Evolutionary conservation across 2,113 vertebrate species (phyloP), one percentile per base, ranked within the genome.

Genomic region (Climacteris rufus): DNA sequence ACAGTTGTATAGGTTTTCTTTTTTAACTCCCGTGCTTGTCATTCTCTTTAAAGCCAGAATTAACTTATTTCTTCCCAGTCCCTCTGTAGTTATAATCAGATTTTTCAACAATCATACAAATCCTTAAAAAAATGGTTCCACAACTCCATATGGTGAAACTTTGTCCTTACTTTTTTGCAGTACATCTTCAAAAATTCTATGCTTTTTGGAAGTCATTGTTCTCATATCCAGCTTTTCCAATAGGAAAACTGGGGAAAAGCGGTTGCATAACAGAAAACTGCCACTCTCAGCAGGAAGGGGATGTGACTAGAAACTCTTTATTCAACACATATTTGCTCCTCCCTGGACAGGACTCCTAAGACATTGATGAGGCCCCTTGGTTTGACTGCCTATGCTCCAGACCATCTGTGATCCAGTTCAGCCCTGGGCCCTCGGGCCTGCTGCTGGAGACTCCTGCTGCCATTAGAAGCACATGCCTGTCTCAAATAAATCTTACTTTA

Each of bases 301-400:
- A 2, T 76, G 33, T 21, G 9, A 63, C 60, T 13, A 70, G 9
- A 60, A 92, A 39, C 33, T 30, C 37, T 44, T 61, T 33, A 31
- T 21, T 79, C 12, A 68, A 13, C 2, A 3, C 8, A 4, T 45
- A 31, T 78, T 84, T 89, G 8, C 5, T 72, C 10, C 13, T 49
- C 13, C 6, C 7, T 87, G 9, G 2, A 54, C 50, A 91, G 17
- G 12, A 45, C 15, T 40, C 24, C 23, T 11, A 66, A 72, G 30
- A 27, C 8, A 30, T 25, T 18, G 17, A 13, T 27, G n/a, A 60
- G 13, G 10, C 7, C 10, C 12, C 4, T 64, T 2, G 0, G 1
- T 65, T 44, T 72, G 17, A 15, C 11, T 1, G 4, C 18, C 17
- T 4, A 3, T 64, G 23, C 27, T 52, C 18, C 23, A 54, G 44